Percentiles rank a stretch among this genome's conserved stretches.
Conservation (phyloP, 2,797 vertebrate genomes). For the Lacerta viridis region DNA sequence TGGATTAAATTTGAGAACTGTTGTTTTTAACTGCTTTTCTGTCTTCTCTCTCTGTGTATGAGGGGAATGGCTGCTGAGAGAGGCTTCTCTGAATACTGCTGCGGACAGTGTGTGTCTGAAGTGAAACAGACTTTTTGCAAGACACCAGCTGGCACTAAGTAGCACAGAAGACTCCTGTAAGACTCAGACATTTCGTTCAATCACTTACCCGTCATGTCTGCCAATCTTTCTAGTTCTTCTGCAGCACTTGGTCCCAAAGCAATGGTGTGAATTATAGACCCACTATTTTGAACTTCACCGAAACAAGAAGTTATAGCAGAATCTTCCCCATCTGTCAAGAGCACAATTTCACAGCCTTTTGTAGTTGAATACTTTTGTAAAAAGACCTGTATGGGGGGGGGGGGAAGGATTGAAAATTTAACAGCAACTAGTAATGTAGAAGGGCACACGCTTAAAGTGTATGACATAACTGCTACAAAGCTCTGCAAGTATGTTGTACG, state of each 20-base stretch:
- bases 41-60: no score
- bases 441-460: neutral
- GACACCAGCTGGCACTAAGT: neutral
- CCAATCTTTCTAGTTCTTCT: slow-evolving; percentile 64
- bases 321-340: slow-evolving; percentile 83
- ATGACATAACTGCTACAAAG: neutral
- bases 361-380: slow-evolving; percentile 50
- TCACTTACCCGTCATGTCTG: slow-evolving; percentile 74
- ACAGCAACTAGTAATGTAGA: neutral
- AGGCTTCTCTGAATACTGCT: neutral
- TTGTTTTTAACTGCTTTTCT: no score
- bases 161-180: neutral
- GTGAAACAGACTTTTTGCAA: neutral
- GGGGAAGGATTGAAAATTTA: neutral
- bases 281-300: slow-evolving; percentile 64
- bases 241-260: slow-evolving; percentile 75
- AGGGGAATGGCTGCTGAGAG: no score
- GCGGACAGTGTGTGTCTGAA: neutral
- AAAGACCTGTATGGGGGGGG: slow-evolving; percentile 69
- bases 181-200: neutral
- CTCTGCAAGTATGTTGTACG: neutral
- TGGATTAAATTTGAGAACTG: no score
- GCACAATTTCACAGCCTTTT: slow-evolving; percentile 79
- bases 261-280: slow-evolving; percentile 79
- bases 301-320: slow-evolving; percentile 52